Evolutionary conservation across 2,888 invertebrate genomes (phyloP).

Genomic region (Bedellia somnulentella): DNA sequence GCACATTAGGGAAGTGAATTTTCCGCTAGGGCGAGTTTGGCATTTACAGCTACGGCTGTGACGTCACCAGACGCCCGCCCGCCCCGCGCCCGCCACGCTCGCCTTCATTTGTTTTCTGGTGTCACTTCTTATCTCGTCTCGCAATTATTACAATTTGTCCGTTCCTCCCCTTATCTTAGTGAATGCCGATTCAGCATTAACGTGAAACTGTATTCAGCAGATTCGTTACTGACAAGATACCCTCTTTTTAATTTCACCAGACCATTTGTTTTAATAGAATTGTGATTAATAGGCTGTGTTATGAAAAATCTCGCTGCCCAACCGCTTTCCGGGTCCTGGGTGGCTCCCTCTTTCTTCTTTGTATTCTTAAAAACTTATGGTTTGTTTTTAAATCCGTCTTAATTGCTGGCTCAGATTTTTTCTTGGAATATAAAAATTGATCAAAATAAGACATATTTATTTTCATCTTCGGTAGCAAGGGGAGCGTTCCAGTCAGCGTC

Average conservation of each 20-base stretch:
- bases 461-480: too few relatives aligned
- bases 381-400: too few relatives aligned
- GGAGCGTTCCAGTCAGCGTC: too few relatives aligned
- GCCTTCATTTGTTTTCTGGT: conserved; percentile 60
- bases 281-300: too few relatives aligned
- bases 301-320: too few relatives aligned
- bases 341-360: too few relatives aligned
- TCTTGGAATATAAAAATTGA: too few relatives aligned
- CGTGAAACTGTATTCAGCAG: conserved; percentile 48
- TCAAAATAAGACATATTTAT: too few relatives aligned
- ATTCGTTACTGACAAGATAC: conserved; percentile 41
- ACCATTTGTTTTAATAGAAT: conserved; percentile 32
- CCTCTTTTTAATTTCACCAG: conserved; percentile 32
- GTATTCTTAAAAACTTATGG: too few relatives aligned
- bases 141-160: conserved; percentile 62
- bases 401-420: too few relatives aligned
- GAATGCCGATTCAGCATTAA: conserved; percentile 54
- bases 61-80: conserved; percentile 30
- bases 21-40: conserved; percentile 18
- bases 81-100: conserved; percentile 20
- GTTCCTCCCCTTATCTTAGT: conserved; percentile 57
- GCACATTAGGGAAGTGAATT: conserved; percentile 16
- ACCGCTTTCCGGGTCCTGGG: too few relatives aligned
- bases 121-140: conserved; percentile 59
- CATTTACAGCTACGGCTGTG: conserved; percentile 22